A percentile compares a stretch with the other conserved stretches of the same genome.
Evolutionary conservation across 1,140 invertebrate genomes (phyloP).

Genomic region (Drosophila ananassae): DNA sequence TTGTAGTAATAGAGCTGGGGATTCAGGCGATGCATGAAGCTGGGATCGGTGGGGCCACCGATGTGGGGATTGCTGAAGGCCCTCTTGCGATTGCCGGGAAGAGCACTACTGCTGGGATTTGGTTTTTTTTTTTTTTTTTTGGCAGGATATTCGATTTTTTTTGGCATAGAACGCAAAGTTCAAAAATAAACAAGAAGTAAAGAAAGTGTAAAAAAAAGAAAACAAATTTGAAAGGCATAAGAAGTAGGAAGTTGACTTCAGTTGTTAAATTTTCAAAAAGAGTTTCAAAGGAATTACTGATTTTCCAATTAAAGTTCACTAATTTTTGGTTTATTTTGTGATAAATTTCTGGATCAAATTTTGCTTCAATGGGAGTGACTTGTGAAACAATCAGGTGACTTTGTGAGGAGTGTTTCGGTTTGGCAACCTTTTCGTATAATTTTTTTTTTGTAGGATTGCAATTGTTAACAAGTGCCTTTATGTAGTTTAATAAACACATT

Average conservation of each 20-base stretch:
- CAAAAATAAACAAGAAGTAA: slow-evolving; percentile 28
- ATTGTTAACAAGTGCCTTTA: not conserved
- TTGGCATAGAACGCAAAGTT: slow-evolving; percentile 30
- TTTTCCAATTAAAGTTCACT: slow-evolving; percentile 20
- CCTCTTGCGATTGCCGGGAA: slow-evolving; percentile 58
- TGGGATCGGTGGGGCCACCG: slow-evolving; percentile 33
- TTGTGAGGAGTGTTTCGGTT: not conserved
- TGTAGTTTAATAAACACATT: not conserved
- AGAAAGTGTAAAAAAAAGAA: slow-evolving; percentile 22
- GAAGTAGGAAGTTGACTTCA: not conserved
- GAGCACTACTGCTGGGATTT: slow-evolving; percentile 7
- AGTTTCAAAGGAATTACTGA: not conserved
- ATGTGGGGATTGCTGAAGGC: slow-evolving; percentile 80
- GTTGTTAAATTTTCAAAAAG: too few relatives aligned
- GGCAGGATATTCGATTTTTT: slow-evolving; percentile 13
- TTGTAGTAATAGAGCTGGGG: slow-evolving; percentile 74
- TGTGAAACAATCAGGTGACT: slow-evolving; percentile 9
- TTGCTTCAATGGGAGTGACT: slow-evolving; percentile 28
- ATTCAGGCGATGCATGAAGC: slow-evolving; percentile 50
- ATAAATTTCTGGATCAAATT: not conserved
- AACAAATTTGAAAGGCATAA: slow-evolving; percentile 19
- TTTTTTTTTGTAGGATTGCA: not conserved
- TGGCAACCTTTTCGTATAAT: not conserved
- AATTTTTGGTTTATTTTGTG: not conserved
- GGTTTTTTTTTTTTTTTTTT: slow-evolving; percentile 9